Evolutionary conservation across 2,888 invertebrate genomes (phyloP).

Genomic region (Liposcelis brunnea): DNA sequence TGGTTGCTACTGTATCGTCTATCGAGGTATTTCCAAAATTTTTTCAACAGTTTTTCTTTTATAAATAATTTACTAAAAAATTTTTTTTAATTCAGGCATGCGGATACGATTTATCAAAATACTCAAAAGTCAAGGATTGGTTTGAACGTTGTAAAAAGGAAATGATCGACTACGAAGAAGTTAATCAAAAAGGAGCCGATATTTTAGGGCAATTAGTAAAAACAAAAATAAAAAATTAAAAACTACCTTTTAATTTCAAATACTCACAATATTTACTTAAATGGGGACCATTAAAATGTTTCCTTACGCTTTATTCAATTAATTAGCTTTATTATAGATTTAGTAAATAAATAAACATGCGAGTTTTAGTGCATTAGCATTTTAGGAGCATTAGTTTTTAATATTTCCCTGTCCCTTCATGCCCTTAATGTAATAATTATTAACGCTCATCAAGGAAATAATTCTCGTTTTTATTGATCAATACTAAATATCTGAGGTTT

Average conservation of each 20-base stretch:
- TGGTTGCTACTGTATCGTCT: background rate
- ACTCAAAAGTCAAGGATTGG: background rate
- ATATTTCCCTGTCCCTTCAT: no score
- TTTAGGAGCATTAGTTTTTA: no score
- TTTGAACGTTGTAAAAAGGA: background rate
- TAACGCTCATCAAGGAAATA: no score
- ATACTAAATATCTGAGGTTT: no score
- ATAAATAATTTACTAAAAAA: background rate
- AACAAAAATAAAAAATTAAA: background rate
- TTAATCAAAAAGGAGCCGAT: background rate
- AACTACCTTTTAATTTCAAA: background rate
- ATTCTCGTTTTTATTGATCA: no score
- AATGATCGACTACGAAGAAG: background rate
- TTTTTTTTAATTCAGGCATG: background rate
- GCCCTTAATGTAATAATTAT: no score
- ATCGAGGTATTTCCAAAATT: background rate
- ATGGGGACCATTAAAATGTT: no score
- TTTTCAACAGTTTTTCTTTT: background rate
- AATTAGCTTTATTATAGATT: no score
- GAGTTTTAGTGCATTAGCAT: no score
- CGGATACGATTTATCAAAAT: background rate
- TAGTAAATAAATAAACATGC: no score
- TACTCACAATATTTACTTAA: constrained; percentile 7
- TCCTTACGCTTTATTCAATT: no score
- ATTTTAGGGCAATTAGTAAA: constrained; percentile 3